phyloP scores from a whole-genome alignment of 1,140 invertebrate species.

The Dendrolimus kikuchii region DNA sequence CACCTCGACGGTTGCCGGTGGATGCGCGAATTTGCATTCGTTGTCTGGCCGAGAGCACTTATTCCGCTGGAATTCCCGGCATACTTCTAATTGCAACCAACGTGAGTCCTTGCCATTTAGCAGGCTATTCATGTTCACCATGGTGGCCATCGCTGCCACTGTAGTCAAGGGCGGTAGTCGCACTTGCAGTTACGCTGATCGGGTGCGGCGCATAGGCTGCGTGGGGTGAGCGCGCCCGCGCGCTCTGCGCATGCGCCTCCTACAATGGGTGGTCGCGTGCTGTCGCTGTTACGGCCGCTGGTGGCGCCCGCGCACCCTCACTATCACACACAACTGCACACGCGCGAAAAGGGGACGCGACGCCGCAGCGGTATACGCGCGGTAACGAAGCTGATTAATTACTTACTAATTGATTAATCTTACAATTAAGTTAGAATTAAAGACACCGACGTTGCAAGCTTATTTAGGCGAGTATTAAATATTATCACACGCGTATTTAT shows the following conservation, averaged over 20 bases:
- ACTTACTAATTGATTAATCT: constrained; percentile 56
- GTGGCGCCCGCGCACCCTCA: constrained; percentile 37
- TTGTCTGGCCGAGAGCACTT: constrained; percentile 99
- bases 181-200: constrained; percentile 55
- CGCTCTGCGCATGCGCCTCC: constrained; percentile 55
- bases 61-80: constrained; percentile 99
- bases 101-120: constrained; percentile 99
- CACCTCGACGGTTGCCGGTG: constrained; percentile 98
- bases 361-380: constrained; percentile 27
- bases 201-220: constrained; percentile 64
- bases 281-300: constrained; percentile 21
- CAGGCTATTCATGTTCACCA: constrained; percentile 98
- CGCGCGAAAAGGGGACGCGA: not conserved
- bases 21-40: constrained; percentile 99
- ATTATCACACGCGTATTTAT: constrained; percentile 71
- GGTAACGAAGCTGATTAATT: constrained; percentile 19
- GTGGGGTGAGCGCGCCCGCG: constrained; percentile 49
- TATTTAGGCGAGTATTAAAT: constrained; percentile 67
- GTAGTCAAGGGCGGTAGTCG: constrained; percentile 31
- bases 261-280: constrained; percentile 25
- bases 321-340: constrained; percentile 19
- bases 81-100: constrained; percentile 99
- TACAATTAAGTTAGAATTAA: constrained; percentile 63
- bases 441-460: constrained; percentile 69
- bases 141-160: constrained; percentile 83